Conservation (phyloP, 1,140 invertebrate species). For the Cyphomyrmex costatus region DNA sequence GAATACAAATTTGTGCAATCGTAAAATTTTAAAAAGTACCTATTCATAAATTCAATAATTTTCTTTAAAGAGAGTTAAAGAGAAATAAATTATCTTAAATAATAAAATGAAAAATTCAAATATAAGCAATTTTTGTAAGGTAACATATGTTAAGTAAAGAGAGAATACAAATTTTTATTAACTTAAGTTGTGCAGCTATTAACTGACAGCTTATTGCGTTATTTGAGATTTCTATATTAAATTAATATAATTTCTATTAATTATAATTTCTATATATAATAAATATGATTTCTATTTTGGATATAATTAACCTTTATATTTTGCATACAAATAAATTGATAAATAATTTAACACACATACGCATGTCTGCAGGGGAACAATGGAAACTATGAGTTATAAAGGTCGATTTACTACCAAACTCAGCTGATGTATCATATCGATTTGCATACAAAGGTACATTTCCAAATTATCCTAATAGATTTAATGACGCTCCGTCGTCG, state of each 20-base stretch:
- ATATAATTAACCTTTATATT: not conserved
- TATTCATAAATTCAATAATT: constrained; percentile 9
- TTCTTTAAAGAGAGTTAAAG: not conserved
- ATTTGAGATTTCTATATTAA: not conserved
- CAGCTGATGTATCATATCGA: constrained; percentile 35
- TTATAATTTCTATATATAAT: too few relatives aligned
- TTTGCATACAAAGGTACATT: constrained; percentile 67
- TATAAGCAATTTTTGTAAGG: too few relatives aligned
- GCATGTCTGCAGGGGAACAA: not conserved
- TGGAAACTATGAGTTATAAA: not conserved
- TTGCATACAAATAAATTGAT: not conserved
- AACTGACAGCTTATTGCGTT: not conserved
- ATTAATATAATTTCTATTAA: not conserved
- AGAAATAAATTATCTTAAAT: not conserved
- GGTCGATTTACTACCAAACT: not conserved
- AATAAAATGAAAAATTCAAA: too few relatives aligned
- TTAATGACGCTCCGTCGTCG: constrained; percentile 44
- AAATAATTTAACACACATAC: not conserved
- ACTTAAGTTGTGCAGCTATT: not conserved
- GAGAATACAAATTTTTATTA: not conserved
- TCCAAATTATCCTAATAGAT: constrained; percentile 43
- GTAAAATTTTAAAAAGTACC: not conserved
- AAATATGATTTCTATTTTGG: not conserved
- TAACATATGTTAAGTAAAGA: not conserved
- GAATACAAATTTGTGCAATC: not conserved